phyloP scores from a whole-genome alignment of 2,797 vertebrate genomes.

The Zenarchopterus dispar region DNA sequence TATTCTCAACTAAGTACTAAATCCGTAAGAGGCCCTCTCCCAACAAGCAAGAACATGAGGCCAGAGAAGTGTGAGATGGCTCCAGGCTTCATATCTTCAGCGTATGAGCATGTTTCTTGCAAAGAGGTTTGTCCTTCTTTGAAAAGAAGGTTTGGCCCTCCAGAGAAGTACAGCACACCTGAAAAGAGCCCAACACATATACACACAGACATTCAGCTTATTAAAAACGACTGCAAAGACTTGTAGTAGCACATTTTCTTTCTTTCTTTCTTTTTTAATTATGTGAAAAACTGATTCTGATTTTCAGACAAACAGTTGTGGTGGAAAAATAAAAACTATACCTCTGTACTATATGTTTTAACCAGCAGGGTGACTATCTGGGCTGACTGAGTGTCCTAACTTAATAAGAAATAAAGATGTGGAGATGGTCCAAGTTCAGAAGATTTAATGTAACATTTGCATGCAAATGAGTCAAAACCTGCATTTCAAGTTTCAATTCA shows the following conservation, averaged over 20 bases:
- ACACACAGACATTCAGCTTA: neutral
- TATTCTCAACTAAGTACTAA: slow-evolving; percentile 6
- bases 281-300: neutral
- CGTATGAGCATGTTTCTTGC: slow-evolving; percentile 96
- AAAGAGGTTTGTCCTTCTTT: slow-evolving; percentile 97
- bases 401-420: no score
- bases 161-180: slow-evolving; percentile 93
- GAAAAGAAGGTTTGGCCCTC: slow-evolving; percentile 96
- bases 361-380: no score
- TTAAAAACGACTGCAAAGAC: neutral
- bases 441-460: no score
- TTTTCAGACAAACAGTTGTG: no score
- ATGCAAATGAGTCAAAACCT: no score
- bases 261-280: neutral
- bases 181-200: slow-evolving; percentile 13
- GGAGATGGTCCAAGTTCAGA: no score
- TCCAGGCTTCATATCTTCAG: slow-evolving; percentile 86
- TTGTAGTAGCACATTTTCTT: neutral
- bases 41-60: neutral
- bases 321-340: no score
- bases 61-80: neutral
- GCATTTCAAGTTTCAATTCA: no score
- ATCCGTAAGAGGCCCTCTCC: neutral
- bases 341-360: no score
- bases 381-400: no score